Conservation (phyloP, 2,113 vertebrate genomes). For the Amblyopsis rosae region DNA sequence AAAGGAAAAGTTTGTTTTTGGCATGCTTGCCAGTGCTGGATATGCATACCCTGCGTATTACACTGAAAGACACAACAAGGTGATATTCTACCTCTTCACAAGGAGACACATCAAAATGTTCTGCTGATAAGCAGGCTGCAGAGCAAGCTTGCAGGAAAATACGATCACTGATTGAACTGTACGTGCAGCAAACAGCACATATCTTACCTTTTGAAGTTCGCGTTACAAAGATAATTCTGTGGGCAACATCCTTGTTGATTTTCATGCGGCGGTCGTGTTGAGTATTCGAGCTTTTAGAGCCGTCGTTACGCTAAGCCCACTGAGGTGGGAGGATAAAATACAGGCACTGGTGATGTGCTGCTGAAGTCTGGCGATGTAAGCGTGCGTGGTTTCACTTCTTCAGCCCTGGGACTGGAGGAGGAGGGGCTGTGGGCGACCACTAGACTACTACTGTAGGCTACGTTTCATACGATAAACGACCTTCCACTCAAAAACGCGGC, state of each 20-base stretch:
- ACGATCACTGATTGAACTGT: neutral
- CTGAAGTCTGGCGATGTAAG: slow-evolving; percentile 43
- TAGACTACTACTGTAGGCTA: too few species aligned
- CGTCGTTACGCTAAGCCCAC: slow-evolving; percentile 31
- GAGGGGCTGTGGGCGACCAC: slow-evolving; percentile 18
- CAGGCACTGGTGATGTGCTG: slow-evolving; percentile 29
- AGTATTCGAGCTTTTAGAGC: slow-evolving; percentile 14
- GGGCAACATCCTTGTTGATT: slow-evolving; percentile 24
- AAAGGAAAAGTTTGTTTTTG: too few species aligned
- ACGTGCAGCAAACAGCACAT: slow-evolving; percentile 3
- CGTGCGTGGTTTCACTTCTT: slow-evolving; percentile 22
- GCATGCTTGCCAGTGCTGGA: neutral
- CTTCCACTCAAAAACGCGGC: too few species aligned
- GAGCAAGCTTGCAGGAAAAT: neutral
- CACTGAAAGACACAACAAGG: slow-evolving; percentile 18
- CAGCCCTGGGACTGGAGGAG: neutral
- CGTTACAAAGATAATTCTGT: slow-evolving; percentile 10
- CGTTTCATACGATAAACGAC: too few species aligned
- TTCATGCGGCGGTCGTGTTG: slow-evolving; percentile 40
- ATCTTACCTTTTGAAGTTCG: slow-evolving; percentile 50
- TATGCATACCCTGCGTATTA: neutral
- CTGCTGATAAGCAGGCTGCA: slow-evolving; percentile 14
- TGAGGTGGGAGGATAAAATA: slow-evolving; percentile 31
- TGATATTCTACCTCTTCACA: slow-evolving; percentile 17
- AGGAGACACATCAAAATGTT: slow-evolving; percentile 22